Conservation (phyloP, 1,140 invertebrate genomes). For the Phortica variegata region DNA sequence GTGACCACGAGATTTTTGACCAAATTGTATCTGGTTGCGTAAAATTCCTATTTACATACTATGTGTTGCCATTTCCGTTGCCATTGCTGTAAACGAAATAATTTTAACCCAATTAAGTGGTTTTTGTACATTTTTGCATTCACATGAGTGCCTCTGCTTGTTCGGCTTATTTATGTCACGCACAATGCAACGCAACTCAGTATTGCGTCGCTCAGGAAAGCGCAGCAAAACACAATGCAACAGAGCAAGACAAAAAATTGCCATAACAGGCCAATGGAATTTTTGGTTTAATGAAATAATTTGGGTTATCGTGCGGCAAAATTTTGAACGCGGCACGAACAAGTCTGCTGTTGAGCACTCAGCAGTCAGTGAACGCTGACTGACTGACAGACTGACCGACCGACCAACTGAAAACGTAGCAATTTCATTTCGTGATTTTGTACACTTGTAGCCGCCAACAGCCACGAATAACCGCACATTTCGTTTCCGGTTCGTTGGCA, state of each 20-base stretch:
- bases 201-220: not conserved
- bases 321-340: conserved; percentile 7
- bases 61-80: not conserved
- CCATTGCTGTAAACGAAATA: conserved; percentile 31
- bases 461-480: conserved; percentile 20
- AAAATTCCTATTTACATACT: not conserved
- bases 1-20: too few species aligned
- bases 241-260: too few species aligned
- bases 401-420: too few species aligned
- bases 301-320: conserved; percentile 20
- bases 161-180: conserved; percentile 6
- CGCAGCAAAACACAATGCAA: too few species aligned
- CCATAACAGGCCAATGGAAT: conserved; percentile 17
- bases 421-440: conserved; percentile 27
- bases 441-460: conserved; percentile 15
- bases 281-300: conserved; percentile 39
- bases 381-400: too few species aligned
- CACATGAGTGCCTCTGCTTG: conserved; percentile 19
- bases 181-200: conserved; percentile 1
- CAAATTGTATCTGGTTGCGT: not conserved
- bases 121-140: conserved; percentile 36
- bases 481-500: conserved; percentile 19
- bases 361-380: too few species aligned
- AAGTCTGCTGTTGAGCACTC: too few species aligned
- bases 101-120: conserved; percentile 41